These are phyloP conservation scores for Heteromurus nitidus DNA, from an alignment of 2,888 invertebrate species.

Conservation along the genomic window DNA sequence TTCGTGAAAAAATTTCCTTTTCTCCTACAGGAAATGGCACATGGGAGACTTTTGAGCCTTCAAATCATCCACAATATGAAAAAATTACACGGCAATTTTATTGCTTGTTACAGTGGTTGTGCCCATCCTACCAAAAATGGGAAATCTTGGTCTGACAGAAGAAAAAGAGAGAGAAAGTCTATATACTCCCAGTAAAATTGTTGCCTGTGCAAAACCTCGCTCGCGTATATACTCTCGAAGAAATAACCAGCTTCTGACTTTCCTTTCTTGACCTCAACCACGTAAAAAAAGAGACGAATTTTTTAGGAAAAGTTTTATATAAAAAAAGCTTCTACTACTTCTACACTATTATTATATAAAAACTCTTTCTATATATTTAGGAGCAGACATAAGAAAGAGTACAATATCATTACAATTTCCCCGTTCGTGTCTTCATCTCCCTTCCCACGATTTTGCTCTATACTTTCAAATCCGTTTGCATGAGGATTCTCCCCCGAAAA, in stretches of 20 bases:
- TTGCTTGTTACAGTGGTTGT: slow-evolving; percentile 47
- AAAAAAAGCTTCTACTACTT: background rate
- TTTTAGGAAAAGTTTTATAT: slow-evolving; percentile 24
- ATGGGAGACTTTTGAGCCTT: slow-evolving; percentile 53
- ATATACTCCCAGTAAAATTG: no score
- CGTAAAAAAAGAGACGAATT: slow-evolving; percentile 27
- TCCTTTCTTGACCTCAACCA: slow-evolving; percentile 46
- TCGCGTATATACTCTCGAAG: background rate
- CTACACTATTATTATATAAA: background rate
- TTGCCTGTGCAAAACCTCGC: slow-evolving; percentile 23
- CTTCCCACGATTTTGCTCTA: slow-evolving; percentile 3
- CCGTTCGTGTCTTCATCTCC: slow-evolving; percentile 13
- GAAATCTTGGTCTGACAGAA: no score
- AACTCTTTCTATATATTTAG: background rate
- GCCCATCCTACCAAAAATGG: slow-evolving; percentile 11
- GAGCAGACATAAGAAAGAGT: background rate
- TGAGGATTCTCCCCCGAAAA: slow-evolving; percentile 59
- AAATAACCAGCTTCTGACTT: slow-evolving; percentile 21
- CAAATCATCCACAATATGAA: slow-evolving; percentile 65
- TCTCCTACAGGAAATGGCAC: slow-evolving; percentile 26
- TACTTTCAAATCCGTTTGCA: slow-evolving; percentile 39
- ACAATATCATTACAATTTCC: no score
- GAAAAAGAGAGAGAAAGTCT: no score
- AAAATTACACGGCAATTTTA: slow-evolving; percentile 65
- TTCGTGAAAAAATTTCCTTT: slow-evolving; percentile 15